These are phyloP conservation scores for Carlito syrichta DNA, from an alignment of 2,113 vertebrate species.

Conservation along the genomic window DNA sequence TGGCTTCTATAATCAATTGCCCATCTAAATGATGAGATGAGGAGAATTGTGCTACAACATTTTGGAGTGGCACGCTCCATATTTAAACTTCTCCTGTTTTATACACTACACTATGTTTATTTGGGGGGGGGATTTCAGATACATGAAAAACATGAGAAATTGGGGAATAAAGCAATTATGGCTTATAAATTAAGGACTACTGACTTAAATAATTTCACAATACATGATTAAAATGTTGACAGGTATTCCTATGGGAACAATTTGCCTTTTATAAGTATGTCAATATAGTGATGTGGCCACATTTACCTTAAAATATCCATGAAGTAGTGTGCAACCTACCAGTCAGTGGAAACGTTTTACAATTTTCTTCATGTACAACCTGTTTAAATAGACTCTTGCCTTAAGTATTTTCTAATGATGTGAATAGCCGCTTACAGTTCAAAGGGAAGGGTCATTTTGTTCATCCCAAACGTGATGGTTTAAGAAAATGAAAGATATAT, in stretches of 20 bases:
- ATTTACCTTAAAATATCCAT: neutral
- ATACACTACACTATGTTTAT: neutral
- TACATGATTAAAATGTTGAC: neutral
- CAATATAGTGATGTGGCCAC: neutral
- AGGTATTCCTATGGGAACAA: neutral
- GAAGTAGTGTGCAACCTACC: neutral
- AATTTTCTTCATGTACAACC: neutral
- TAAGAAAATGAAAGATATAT: neutral
- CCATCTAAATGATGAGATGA: neutral
- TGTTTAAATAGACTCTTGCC: neutral
- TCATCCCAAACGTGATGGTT: neutral
- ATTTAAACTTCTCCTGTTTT: neutral
- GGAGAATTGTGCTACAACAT: neutral
- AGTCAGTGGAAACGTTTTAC: neutral
- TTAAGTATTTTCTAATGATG: neutral
- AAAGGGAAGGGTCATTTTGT: neutral
- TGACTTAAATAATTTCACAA: neutral
- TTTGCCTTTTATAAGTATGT: neutral
- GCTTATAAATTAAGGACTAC: neutral
- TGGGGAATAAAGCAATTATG: neutral
- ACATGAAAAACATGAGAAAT: neutral
- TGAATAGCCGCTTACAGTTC: neutral
- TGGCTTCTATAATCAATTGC: neutral
- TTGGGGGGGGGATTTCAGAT: neutral
- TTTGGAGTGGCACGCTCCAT: neutral